Base-by-base conservation (phyloP, 2,113 vertebrate genomes). In the Dasypus novemcinctus region DNA sequence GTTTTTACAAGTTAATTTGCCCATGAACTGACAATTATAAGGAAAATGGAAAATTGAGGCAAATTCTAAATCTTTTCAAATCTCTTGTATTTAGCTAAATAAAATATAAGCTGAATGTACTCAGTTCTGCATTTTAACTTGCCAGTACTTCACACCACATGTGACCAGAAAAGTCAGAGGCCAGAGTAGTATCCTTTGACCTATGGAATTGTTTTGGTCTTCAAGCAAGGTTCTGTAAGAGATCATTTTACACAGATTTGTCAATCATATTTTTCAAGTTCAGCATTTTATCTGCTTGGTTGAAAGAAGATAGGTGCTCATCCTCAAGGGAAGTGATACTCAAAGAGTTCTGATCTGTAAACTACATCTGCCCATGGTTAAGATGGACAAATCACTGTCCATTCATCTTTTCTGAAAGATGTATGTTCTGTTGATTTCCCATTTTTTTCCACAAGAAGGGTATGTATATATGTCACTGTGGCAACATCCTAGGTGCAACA, bases 111-210 rank as follows among this genome's bases (percentile, higher is more conserved):
- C 74, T 95, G 93, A 96, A 98, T 98, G 90, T 93, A 90, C 92
- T 97, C 90, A 85, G 72, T 94, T 94, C 63, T 95, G 97, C 97
- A 97, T 98, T 99, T 99, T 98, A 99, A 99, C 99, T 98, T 98
- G 98, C 97, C 96, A 98, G 97, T 98, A 97, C 96, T 96, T 97
- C 96, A 98, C 95, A 97, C 97, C 97, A 97, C 97, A 98, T 96
- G 96, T 98, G 98, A 98, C 98, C 98, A 97, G 80, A 93, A 38
- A 97, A 98, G 98, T 98, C 98, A 99, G 97, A 97, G 98, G 97
- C 97, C 98, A 98, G 98, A 98, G 97, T 97, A 96, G 97, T 98
- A 98, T 99, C 98, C 98, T 98, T 97, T 99, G 98, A 99, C 98
- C 98, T 98, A 36, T 91, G 98, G 95, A 98, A 98, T 98, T 98